These are phyloP conservation scores for Aricia agestis DNA, from an alignment of 1,140 invertebrate species.

Conservation along the genomic window DNA sequence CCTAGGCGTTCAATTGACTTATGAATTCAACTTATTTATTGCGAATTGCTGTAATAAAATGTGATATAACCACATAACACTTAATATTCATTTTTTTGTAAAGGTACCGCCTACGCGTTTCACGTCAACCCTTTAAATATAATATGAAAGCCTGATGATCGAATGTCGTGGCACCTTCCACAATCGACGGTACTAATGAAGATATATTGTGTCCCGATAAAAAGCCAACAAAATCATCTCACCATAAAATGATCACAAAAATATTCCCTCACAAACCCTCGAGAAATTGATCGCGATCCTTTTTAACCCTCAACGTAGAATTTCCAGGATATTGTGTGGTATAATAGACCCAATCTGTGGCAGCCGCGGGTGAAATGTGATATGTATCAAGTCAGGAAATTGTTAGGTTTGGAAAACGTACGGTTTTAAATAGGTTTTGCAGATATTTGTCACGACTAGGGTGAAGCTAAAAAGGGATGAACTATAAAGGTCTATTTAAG, in stretches of 20 bases:
- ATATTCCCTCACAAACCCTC: conserved; percentile 1
- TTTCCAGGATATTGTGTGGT: conserved; percentile 18
- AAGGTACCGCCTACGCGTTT: neutral
- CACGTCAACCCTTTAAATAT: neutral
- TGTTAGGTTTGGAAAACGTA: neutral
- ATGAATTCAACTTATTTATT: too few species aligned
- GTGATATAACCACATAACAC: too few species aligned
- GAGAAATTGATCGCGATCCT: neutral
- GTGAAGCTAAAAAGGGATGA: too few species aligned
- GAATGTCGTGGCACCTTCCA: neutral
- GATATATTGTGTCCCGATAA: conserved; percentile 10
- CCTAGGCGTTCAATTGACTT: too few species aligned
- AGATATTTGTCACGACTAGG: too few species aligned
- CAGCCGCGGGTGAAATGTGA: conserved; percentile 14
- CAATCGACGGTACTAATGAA: neutral
- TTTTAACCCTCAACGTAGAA: conserved; percentile 17
- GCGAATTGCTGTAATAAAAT: too few species aligned
- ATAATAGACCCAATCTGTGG: conserved; percentile 24
- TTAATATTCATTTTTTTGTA: neutral
- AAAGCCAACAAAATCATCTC: neutral
- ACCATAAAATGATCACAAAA: conserved; percentile 13
- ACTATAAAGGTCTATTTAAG: too few species aligned
- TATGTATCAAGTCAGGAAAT: neutral
- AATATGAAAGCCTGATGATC: neutral
- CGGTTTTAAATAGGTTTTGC: neutral